A percentile compares a stretch with the other conserved stretches of the same genome.
Evolutionary conservation across 2,888 invertebrate genomes (phyloP).

Genomic region (Lasioglossum pauxillum): DNA sequence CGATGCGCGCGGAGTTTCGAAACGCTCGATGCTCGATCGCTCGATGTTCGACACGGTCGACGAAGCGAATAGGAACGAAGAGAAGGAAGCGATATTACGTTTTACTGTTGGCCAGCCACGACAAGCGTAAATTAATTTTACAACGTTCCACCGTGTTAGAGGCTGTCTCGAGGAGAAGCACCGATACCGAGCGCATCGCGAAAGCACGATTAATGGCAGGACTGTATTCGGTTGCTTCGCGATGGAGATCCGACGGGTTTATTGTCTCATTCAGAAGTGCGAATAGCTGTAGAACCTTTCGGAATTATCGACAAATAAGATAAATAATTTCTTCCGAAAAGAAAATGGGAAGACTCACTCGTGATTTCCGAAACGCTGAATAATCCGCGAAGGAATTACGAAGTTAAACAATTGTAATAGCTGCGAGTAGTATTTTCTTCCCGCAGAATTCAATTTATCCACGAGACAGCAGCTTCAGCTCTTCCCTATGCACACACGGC

Average conservation of each 20-base stretch:
- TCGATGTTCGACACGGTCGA: constrained; percentile 53
- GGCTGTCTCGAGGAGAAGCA: constrained; percentile 17
- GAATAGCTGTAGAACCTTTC: background rate
- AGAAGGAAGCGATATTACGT: constrained; percentile 57
- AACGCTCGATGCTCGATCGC: constrained; percentile 1
- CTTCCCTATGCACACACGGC: background rate
- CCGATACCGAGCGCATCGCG: background rate
- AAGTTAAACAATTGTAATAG: background rate
- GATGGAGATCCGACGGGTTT: background rate
- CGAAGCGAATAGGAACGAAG: constrained; percentile 41
- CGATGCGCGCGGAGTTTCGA: background rate
- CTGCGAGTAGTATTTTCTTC: background rate
- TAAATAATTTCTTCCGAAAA: background rate
- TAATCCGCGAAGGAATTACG: background rate
- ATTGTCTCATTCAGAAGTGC: background rate
- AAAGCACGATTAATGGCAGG: constrained; percentile 15
- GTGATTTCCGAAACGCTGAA: background rate
- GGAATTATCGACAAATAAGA: background rate
- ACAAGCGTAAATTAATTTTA: constrained; percentile 66
- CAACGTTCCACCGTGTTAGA: constrained; percentile 49
- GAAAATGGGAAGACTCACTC: background rate
- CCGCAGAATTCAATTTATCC: background rate
- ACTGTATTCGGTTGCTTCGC: background rate
- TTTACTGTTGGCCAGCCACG: constrained; percentile 60
- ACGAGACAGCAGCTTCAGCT: background rate